Evolutionary conservation across 2,888 invertebrate genomes (phyloP), one percentile per base, ranked within the genome.

Genomic region (Epiblema foenella): DNA sequence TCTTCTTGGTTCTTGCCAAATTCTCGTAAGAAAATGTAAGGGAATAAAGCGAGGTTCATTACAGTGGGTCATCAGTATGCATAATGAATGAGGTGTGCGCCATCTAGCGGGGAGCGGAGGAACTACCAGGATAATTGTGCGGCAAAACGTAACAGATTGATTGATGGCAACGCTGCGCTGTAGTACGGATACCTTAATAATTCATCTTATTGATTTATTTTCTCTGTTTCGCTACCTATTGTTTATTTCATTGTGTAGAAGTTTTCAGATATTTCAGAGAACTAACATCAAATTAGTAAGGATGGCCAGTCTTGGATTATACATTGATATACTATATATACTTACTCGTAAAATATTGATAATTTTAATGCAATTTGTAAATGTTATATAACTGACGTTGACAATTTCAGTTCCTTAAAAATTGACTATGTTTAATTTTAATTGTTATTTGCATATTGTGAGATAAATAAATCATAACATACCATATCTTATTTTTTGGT

Each of bases 41-140:
- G 79, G 78, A 83, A 83, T 82, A 82, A 82, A 77, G 77, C 78
- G 71, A 8, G 75, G 77, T 94, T 95, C 95, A 95, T 95, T 96
- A 95, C 91, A 86, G 84, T 88, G 91, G 94, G 95, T 95, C 95
- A 95, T 95, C 95, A 95, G 95, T 95, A 95, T 95, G 95, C 95
- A 95, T 96, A 96, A 96, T 95, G 93, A 95, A 96, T 95, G 94
- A 95, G 95, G 81, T 83, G 72, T 81, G 78, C 86, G 85, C 90
- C 91, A 92, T 88, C 93, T 90, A 88, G 82, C 85, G 85, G 84
- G 75, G 80, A 79, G 81, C 78, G 83, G 83, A 80, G 75, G 86
- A 87, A 92, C 91, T 88, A 84, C 49, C 52, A 33, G 46, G 65
- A 54, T 66, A 69, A 63, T 69, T 46, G 37, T 37, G 68, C 60